These are phyloP conservation scores for Glaucidium brasilianum DNA, from an alignment of 2,113 vertebrate genomes.

Conservation along the genomic window DNA sequence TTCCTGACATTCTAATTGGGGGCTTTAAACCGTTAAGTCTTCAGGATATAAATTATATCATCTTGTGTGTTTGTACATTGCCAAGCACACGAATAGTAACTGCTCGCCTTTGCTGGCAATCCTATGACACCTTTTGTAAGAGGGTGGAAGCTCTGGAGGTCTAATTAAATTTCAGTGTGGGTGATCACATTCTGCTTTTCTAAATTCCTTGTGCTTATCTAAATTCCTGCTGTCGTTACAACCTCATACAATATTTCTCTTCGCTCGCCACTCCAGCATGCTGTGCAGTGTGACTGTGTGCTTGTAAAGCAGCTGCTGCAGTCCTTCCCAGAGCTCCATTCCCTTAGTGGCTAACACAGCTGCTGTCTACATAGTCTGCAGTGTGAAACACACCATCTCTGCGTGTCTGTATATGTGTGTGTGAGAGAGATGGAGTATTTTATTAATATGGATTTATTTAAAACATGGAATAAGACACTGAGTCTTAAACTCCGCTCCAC, in stretches of 20 bases:
- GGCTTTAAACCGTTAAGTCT: slow-evolving; percentile 14
- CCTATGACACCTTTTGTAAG: slow-evolving; percentile 11
- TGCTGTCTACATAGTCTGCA: neutral
- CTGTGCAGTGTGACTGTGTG: slow-evolving; percentile 36
- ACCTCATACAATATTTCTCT: slow-evolving; percentile 54
- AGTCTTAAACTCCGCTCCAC: neutral
- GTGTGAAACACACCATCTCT: neutral
- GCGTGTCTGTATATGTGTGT: neutral
- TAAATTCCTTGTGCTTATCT: slow-evolving; percentile 56
- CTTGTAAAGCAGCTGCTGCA: neutral
- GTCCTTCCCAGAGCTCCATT: neutral
- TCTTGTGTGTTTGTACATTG: slow-evolving; percentile 12
- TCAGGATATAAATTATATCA: slow-evolving; percentile 37
- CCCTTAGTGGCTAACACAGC: neutral
- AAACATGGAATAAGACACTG: neutral
- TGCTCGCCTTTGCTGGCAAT: neutral
- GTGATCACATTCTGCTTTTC: slow-evolving; percentile 65
- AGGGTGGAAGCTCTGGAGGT: slow-evolving; percentile 15
- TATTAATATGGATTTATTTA: slow-evolving; percentile 2
- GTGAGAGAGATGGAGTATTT: neutral
- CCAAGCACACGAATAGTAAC: neutral
- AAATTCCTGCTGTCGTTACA: slow-evolving; percentile 57
- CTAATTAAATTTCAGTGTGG: slow-evolving; percentile 56
- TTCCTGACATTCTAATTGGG: slow-evolving; percentile 9
- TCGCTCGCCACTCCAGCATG: slow-evolving; percentile 42